Conservation (phyloP, 2,888 invertebrate species). For the Caenorhabditis sp. region DNA sequence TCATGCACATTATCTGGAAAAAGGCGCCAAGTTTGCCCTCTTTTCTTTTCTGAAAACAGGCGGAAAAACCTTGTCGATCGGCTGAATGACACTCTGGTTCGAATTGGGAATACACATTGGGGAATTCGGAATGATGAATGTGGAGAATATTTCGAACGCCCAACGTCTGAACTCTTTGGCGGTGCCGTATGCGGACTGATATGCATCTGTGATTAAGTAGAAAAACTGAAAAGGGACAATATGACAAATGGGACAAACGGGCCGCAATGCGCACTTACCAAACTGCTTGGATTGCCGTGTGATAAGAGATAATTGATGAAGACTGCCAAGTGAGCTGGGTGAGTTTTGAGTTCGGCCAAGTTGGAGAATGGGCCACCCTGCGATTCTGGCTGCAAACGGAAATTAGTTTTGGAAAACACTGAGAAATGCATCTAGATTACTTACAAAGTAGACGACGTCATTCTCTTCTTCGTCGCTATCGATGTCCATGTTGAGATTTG, state of each 20-base stretch:
- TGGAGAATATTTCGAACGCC: slow-evolving; percentile 88
- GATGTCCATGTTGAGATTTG: slow-evolving; percentile 63
- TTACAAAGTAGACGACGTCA: slow-evolving; percentile 53
- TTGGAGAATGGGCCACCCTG: slow-evolving; percentile 90
- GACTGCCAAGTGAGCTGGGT: slow-evolving; percentile 92
- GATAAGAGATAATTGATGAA: slow-evolving; percentile 92
- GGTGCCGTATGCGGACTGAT: slow-evolving; percentile 85
- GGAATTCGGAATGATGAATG: slow-evolving; percentile 78
- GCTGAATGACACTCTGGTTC: slow-evolving; percentile 74
- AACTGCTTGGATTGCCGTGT: slow-evolving; percentile 87
- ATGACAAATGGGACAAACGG: not conserved
- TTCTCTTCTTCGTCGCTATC: slow-evolving; percentile 63
- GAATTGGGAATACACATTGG: slow-evolving; percentile 75
- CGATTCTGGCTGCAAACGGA: slow-evolving; percentile 86
- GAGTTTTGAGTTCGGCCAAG: slow-evolving; percentile 87
- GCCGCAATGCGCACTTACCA: slow-evolving; percentile 81
- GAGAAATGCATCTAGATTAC: not conserved
- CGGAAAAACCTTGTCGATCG: slow-evolving; percentile 72
- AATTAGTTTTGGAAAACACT: not conserved
- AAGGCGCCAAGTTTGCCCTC: not conserved
- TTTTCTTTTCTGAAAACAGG: not conserved
- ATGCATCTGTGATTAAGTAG: slow-evolving; percentile 92
- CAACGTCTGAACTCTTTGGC: slow-evolving; percentile 94
- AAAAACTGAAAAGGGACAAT: slow-evolving; percentile 81
- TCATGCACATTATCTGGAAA: slow-evolving; percentile 75